Evolutionary conservation across 2,797 vertebrate species (phyloP).

Genomic region (Amblyopsis hoosieri): DNA sequence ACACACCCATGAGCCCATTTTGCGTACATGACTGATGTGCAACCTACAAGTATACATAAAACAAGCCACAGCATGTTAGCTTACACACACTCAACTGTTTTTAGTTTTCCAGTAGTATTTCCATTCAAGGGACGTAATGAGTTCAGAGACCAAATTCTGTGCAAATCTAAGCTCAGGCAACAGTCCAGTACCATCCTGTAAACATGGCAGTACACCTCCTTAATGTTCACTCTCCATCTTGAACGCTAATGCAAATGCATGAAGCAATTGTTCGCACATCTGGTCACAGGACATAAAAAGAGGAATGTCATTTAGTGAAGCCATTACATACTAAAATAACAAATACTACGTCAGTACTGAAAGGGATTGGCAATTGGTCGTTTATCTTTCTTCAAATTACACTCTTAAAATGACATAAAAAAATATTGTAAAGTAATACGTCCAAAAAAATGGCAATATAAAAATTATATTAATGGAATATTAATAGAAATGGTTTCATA

Average conservation of each 20-base stretch:
- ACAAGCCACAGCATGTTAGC: slow-evolving; percentile 33
- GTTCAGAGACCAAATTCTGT: slow-evolving; percentile 53
- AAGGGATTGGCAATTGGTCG: slow-evolving; percentile 39
- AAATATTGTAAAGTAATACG: slow-evolving; percentile 53
- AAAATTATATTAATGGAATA: slow-evolving; percentile 42
- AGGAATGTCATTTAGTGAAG: slow-evolving; percentile 57
- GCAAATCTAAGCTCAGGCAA: slow-evolving; percentile 62
- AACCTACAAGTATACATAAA: slow-evolving; percentile 32
- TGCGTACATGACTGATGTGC: slow-evolving; percentile 38
- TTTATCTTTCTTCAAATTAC: no score
- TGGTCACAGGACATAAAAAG: slow-evolving; percentile 43
- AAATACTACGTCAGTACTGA: slow-evolving; percentile 35
- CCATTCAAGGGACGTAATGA: slow-evolving; percentile 36
- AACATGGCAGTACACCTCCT: slow-evolving; percentile 40
- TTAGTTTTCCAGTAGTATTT: slow-evolving; percentile 9
- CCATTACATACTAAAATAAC: slow-evolving; percentile 54
- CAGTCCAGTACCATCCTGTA: slow-evolving; percentile 44
- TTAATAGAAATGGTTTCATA: slow-evolving; percentile 55
- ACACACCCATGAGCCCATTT: slow-evolving; percentile 39
- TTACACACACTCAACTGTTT: neutral
- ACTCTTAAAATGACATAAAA: slow-evolving; percentile 30
- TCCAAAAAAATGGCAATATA: slow-evolving; percentile 55
- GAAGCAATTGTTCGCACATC: slow-evolving; percentile 51
- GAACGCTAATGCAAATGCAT: slow-evolving; percentile 47
- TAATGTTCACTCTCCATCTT: slow-evolving; percentile 34